Base-by-base conservation (phyloP, 2,113 vertebrate species). In the Melozone crissalis region DNA sequence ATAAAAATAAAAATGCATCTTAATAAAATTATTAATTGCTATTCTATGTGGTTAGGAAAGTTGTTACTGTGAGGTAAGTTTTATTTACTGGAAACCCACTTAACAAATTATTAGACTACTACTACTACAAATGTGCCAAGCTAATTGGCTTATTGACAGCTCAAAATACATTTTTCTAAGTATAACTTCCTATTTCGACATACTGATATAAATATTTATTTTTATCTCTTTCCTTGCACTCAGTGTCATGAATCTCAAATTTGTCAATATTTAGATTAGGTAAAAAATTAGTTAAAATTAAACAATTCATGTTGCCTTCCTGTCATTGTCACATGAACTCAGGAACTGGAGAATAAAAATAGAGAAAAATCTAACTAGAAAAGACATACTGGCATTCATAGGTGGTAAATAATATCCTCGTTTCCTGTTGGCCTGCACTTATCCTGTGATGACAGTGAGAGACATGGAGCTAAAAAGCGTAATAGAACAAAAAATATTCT, bases 231-330 rank as follows among this genome's bases (percentile, higher is more conserved):
- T 71, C 17, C 16, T 51, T 26, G 28, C 41, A 84, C 31, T 44
- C 54, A 73, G 6, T 46, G 26, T 65, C 28, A 71, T 23, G 18
- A 78, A 78, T 55, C 14, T 76, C 13, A 71, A 89, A 37, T 7
- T n/a, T 88, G 14, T 10, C 41, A 13, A n/a, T 55, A 61, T 35
- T 52, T 49, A 62, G n/a, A 30, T 10, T 43, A 72, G 3, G 14
- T 58, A 51, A 33, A 88, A 93, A 79, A 90, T 23, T 5, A 68
- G 10, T 44, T 76, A 7, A 84, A 80, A 62, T 66, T 33, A 0
- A 47, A 77, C 78, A 77, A 47, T 7, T 4, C 26, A n/a, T 0
- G 0, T 4, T 49, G 11, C 1, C 0, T 51, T 93, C 89, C 41
- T 61, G 9, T 66, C 57, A 57, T 11, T 74, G 24, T 57, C 43